phyloP scores from a whole-genome alignment of 2,113 vertebrate genomes.

The Ploceus nigricollis region DNA sequence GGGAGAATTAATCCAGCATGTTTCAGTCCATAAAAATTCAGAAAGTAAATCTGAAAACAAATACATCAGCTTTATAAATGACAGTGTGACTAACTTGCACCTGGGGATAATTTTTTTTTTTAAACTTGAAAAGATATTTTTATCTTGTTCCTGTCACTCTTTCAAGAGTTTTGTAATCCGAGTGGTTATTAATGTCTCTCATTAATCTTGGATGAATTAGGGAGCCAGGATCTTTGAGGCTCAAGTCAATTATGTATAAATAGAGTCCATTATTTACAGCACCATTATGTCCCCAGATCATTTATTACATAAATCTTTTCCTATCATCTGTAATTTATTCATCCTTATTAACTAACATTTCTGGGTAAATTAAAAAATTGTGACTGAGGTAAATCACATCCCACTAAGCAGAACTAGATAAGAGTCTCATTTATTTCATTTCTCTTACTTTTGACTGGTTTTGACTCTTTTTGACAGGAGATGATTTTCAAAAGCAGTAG shows the following conservation, averaged over 20 bases:
- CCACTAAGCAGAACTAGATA: neutral
- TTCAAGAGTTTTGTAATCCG: neutral
- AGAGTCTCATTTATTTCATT: neutral
- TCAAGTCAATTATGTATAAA: conserved; percentile 34
- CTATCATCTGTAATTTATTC: neutral
- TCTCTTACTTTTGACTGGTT: neutral
- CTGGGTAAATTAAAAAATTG: neutral
- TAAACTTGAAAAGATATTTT: neutral
- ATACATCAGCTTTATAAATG: neutral
- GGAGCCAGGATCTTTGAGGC: neutral
- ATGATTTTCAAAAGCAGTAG: neutral
- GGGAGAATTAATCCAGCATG: neutral
- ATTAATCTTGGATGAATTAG: conserved; percentile 8
- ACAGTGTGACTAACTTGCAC: neutral
- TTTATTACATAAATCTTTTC: neutral
- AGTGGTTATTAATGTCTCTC: conserved; percentile 3
- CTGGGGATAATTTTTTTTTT: neutral
- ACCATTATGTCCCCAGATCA: neutral
- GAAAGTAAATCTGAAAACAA: neutral
- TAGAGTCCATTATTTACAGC: conserved; percentile 15
- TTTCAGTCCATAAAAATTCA: neutral
- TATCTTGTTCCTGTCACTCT: neutral
- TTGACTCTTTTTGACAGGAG: neutral
- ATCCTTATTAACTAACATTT: neutral
- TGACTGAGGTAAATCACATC: neutral